Evolutionary conservation across 2,888 invertebrate genomes (phyloP).

Genomic region (Coelinius sp.): DNA sequence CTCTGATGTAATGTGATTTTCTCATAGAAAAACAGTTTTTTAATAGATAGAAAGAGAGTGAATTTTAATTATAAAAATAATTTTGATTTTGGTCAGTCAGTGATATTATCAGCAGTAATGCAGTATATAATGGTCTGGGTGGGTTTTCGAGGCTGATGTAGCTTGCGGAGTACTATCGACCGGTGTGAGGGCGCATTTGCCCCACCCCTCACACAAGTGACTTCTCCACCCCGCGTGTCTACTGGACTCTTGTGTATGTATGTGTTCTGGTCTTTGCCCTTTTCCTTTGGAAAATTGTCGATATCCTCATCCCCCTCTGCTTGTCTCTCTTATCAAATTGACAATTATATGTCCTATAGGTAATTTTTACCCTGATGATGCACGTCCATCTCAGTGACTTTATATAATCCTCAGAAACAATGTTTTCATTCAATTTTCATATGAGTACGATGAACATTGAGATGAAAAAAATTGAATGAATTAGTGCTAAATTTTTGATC

Average conservation of each 20-base stretch:
- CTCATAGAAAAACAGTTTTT: no score
- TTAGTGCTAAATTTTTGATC: background rate
- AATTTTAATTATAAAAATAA: no score
- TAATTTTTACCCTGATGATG: constrained; percentile 17
- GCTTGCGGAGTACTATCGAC: constrained; percentile 59
- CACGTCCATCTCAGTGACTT: constrained; percentile 5
- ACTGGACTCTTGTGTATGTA: background rate
- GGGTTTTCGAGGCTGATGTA: constrained; percentile 46
- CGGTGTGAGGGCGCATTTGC: constrained; percentile 53
- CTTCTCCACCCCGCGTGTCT: constrained; percentile 13
- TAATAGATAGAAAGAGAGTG: no score
- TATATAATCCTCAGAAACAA: background rate
- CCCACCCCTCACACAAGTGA: constrained; percentile 41
- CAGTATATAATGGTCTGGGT: constrained; percentile 42
- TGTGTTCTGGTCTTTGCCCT: background rate
- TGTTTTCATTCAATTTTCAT: constrained; percentile 16
- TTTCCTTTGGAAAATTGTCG: no score
- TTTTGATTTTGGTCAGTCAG: constrained; percentile 23
- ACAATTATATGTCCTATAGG: background rate
- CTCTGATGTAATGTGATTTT: no score
- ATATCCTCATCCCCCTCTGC: background rate
- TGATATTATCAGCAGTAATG: constrained; percentile 45
- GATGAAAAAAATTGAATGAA: background rate
- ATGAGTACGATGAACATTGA: background rate
- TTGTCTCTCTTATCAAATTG: background rate